Evolutionary conservation across 2,888 invertebrate species (phyloP).

Genomic region (Clistopyga incitator): DNA sequence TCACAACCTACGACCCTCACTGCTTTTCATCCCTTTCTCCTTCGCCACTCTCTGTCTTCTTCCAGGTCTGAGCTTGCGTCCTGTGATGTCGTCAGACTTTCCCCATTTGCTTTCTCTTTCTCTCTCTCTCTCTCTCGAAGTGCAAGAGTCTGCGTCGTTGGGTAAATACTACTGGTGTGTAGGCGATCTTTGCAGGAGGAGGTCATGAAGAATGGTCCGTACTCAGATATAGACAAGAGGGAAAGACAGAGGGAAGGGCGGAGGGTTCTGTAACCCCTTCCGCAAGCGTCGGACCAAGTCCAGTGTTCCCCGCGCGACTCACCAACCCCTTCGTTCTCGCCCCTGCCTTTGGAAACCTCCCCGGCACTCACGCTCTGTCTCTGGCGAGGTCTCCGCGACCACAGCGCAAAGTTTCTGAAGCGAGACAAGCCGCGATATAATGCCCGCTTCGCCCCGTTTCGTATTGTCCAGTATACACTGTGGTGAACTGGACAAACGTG

Average conservation of each 20-base stretch:
- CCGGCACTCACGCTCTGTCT: slow-evolving; percentile 52
- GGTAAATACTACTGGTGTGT: slow-evolving; percentile 78
- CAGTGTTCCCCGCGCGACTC: slow-evolving; percentile 59
- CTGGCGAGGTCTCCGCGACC: slow-evolving; percentile 73
- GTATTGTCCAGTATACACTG: slow-evolving; percentile 48
- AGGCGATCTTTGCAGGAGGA: slow-evolving; percentile 78
- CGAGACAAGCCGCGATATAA: slow-evolving; percentile 82
- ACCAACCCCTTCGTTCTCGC: slow-evolving; percentile 57
- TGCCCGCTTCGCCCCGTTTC: slow-evolving; percentile 68
- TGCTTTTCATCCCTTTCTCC: slow-evolving; percentile 68
- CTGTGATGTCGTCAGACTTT: slow-evolving; percentile 65
- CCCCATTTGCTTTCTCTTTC: slow-evolving; percentile 65
- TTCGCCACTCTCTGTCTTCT: slow-evolving; percentile 63
- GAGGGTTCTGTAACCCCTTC: slow-evolving; percentile 49
- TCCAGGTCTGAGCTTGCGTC: slow-evolving; percentile 57
- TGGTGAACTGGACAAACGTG: slow-evolving; percentile 16
- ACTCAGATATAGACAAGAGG: slow-evolving; percentile 72
- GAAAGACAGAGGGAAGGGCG: slow-evolving; percentile 30
- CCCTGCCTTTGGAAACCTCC: slow-evolving; percentile 63
- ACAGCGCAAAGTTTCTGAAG: slow-evolving; percentile 82
- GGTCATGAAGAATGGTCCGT: slow-evolving; percentile 80
- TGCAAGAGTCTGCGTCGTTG: slow-evolving; percentile 74
- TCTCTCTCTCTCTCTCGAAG: slow-evolving; percentile 70
- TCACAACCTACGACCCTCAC: slow-evolving; percentile 65
- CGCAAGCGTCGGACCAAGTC: slow-evolving; percentile 70